A percentile compares a stretch with the other conserved stretches of the same genome.
Evolutionary conservation across 2,888 invertebrate species (phyloP).

Genomic region (Galerucella pusilla): DNA sequence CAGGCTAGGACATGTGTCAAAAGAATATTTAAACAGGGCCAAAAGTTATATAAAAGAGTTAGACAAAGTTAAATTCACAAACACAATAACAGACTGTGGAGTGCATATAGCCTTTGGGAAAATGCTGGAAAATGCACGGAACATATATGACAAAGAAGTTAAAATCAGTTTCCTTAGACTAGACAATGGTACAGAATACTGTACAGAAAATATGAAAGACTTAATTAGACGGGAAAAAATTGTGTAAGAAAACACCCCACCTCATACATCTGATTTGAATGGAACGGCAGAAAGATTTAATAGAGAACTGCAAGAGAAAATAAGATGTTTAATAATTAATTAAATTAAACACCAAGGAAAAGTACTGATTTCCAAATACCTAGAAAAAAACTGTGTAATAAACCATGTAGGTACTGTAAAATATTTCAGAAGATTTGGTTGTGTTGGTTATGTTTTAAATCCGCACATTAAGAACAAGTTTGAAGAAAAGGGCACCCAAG

Average conservation of each 20-base stretch:
- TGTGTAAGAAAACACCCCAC: not conserved
- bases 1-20: constrained; percentile 4
- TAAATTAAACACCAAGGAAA: constrained; percentile 3
- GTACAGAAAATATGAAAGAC: constrained; percentile 1
- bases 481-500: not conserved
- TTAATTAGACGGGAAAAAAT: not conserved
- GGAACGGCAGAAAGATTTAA: constrained; percentile 2
- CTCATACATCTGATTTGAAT: not conserved
- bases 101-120: not conserved
- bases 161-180: not conserved
- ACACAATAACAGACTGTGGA: not conserved
- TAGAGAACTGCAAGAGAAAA: constrained; percentile 6
- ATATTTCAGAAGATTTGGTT: not conserved
- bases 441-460: not conserved
- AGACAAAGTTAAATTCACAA: not conserved
- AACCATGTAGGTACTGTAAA: not conserved
- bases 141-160: not conserved
- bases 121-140: not conserved
- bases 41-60: not conserved
- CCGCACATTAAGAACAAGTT: not conserved
- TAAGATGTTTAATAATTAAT: not conserved
- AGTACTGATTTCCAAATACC: not conserved
- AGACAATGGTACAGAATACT: not conserved
- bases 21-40: not conserved
- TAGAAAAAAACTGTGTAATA: constrained; percentile 1